Conservation (phyloP, 2,113 vertebrate species). For the Rattus rattus region DNA sequence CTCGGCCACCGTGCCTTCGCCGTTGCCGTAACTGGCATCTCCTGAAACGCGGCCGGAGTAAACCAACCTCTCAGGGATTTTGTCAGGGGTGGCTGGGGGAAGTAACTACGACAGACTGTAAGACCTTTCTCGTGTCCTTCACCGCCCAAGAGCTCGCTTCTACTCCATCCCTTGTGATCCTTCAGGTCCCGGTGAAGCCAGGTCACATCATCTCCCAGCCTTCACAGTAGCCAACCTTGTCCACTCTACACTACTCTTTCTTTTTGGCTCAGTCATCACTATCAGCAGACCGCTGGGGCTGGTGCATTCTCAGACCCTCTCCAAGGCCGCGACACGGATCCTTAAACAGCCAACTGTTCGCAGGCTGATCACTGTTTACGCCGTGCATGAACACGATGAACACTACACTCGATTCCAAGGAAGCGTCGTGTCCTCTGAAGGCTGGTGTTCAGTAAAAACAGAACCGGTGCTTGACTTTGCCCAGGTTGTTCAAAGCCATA, state of each 20-base stretch:
- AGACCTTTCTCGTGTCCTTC: constrained; percentile 21
- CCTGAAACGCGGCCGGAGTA: not conserved
- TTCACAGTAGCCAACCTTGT: not conserved
- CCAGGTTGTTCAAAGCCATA: not conserved
- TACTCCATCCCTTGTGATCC: not conserved
- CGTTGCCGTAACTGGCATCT: not conserved
- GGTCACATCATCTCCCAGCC: not conserved
- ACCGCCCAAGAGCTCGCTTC: not conserved
- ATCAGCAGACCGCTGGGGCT: not conserved
- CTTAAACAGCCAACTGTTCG: not conserved
- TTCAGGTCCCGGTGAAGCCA: constrained; percentile 20
- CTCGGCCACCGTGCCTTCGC: not conserved
- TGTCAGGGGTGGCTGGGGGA: not conserved
- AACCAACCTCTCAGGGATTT: not conserved
- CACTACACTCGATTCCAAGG: not conserved
- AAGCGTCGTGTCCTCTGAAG: constrained; percentile 4
- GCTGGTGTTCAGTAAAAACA: constrained; percentile 5
- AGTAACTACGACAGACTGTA: not conserved
- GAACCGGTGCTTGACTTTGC: not conserved
- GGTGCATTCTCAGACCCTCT: not conserved
- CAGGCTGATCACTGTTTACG: not conserved
- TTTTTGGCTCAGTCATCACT: not conserved
- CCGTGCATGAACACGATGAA: not conserved
- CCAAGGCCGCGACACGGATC: not conserved
- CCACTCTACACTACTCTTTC: not conserved